Evolutionary conservation across 2,113 vertebrate species (phyloP).

Genomic region (Leiothrix lutea): DNA sequence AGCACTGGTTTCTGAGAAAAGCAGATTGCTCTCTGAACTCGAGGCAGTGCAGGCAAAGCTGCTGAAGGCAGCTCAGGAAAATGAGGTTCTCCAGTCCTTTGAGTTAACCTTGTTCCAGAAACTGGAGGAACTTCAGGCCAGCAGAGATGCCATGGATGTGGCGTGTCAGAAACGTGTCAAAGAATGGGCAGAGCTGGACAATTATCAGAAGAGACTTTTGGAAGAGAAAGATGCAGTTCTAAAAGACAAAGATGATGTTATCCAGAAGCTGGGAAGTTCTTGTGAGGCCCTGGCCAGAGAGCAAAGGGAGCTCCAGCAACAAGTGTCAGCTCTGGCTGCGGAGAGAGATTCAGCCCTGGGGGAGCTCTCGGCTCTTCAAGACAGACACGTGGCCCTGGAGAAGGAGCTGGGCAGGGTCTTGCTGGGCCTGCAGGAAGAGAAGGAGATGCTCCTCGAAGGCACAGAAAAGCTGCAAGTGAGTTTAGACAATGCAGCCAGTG

Average conservation of each 20-base stretch:
- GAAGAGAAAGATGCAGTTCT: slow-evolving; percentile 75
- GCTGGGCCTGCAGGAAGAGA: slow-evolving; percentile 72
- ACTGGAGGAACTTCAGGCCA: slow-evolving; percentile 73
- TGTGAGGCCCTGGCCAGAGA: slow-evolving; percentile 74
- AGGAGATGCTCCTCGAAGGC: slow-evolving; percentile 69
- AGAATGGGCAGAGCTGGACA: slow-evolving; percentile 68
- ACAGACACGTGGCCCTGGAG: slow-evolving; percentile 62
- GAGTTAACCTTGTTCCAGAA: slow-evolving; percentile 51
- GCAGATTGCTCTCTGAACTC: slow-evolving; percentile 67
- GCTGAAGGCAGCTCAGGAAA: slow-evolving; percentile 71
- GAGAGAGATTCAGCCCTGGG: slow-evolving; percentile 75
- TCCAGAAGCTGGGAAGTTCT: slow-evolving; percentile 77
- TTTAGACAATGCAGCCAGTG: slow-evolving; percentile 54
- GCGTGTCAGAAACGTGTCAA: slow-evolving; percentile 57
- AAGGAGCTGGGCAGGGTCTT: slow-evolving; percentile 74
- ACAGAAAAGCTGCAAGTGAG: slow-evolving; percentile 62
- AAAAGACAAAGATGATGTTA: slow-evolving; percentile 76
- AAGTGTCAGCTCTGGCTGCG: slow-evolving; percentile 71
- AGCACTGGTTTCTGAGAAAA: slow-evolving; percentile 64
- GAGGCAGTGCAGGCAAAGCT: slow-evolving; percentile 64
- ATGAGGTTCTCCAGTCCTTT: slow-evolving; percentile 60
- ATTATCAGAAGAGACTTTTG: slow-evolving; percentile 68
- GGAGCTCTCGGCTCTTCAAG: slow-evolving; percentile 75
- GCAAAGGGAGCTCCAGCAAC: slow-evolving; percentile 68
- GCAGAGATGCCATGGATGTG: slow-evolving; percentile 50